phyloP scores from a whole-genome alignment of 2,888 invertebrate species.

The Drosophila acutilabella region DNA sequence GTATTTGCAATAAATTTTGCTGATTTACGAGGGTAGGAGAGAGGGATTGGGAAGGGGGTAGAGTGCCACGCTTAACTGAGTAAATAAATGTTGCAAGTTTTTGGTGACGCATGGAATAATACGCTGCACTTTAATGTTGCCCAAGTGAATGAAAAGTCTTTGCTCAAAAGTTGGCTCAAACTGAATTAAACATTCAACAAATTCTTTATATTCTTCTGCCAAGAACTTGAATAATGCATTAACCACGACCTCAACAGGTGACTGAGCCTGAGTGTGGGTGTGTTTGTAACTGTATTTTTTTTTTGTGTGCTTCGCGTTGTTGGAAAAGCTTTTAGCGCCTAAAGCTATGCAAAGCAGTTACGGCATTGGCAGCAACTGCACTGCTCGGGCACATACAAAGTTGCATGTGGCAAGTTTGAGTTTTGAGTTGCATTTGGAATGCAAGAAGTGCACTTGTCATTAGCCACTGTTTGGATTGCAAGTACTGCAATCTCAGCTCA shows the following conservation, averaged over 20 bases:
- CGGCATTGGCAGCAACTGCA: constrained; percentile 1
- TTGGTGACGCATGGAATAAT: constrained; percentile 40
- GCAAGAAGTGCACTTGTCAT: constrained; percentile 61
- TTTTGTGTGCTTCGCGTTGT: constrained; percentile 12
- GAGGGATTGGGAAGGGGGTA: constrained; percentile 10
- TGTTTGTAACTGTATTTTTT: neutral
- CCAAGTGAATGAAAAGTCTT: constrained; percentile 13
- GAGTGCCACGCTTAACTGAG: constrained; percentile 62
- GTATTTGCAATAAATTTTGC: constrained; percentile 70
- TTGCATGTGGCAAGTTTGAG: constrained; percentile 34
- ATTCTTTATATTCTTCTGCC: constrained; percentile 22
- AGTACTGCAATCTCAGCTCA: constrained; percentile 38
- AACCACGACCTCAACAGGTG: constrained; percentile 64
- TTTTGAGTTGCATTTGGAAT: constrained; percentile 45
- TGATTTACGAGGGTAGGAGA: constrained; percentile 63
- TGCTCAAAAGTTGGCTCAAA: neutral
- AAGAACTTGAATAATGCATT: constrained; percentile 65
- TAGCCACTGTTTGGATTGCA: constrained; percentile 29
- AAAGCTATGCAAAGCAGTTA: constrained; percentile 61
- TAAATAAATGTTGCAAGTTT: constrained; percentile 67
- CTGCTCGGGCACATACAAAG: constrained; percentile 29
- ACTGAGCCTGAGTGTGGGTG: constrained; percentile 20
- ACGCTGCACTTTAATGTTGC: constrained; percentile 62
- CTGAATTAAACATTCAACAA: constrained; percentile 57
- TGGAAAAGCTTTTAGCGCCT: constrained; percentile 71